Percentiles rank a stretch among this genome's conserved stretches.
Evolutionary conservation across 2,113 vertebrate genomes (phyloP).

Genomic region (Chionis minor): DNA sequence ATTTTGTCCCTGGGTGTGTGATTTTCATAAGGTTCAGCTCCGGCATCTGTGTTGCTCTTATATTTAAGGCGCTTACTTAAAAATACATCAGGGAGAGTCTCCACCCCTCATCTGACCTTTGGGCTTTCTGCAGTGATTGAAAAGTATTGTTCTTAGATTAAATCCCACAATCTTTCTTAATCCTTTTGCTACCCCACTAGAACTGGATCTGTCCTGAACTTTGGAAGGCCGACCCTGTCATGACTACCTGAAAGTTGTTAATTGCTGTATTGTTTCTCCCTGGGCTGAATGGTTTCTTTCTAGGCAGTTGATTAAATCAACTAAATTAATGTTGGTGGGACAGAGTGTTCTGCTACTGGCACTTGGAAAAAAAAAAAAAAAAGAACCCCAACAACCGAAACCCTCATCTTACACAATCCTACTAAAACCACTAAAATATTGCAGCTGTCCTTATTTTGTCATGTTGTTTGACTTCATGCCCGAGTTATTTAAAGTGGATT

Average conservation of each 20-base stretch:
- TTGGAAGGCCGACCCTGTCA: not conserved
- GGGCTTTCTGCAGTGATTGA: not conserved
- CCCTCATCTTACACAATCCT: not conserved
- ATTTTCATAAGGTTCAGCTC: not conserved
- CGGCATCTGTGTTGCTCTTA: not conserved
- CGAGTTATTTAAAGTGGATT: not conserved
- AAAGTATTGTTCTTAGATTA: not conserved
- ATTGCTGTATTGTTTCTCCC: not conserved
- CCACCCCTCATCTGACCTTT: not conserved
- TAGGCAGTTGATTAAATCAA: not conserved
- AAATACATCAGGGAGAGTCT: not conserved
- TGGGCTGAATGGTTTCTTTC: not conserved
- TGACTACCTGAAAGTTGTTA: not conserved
- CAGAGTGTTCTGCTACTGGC: not conserved
- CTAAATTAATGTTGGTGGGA: not conserved
- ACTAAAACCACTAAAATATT: not conserved
- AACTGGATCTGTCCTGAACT: not conserved
- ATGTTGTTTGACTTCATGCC: not conserved
- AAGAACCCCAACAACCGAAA: not conserved
- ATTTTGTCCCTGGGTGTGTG: not conserved
- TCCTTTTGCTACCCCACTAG: not conserved
- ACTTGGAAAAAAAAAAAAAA: not conserved
- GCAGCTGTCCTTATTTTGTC: not conserved
- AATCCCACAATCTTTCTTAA: not conserved
- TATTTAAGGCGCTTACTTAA: not conserved